These are phyloP conservation scores for Chloromyia formosa DNA, from an alignment of 2,888 invertebrate genomes.

Conservation along the genomic window DNA sequence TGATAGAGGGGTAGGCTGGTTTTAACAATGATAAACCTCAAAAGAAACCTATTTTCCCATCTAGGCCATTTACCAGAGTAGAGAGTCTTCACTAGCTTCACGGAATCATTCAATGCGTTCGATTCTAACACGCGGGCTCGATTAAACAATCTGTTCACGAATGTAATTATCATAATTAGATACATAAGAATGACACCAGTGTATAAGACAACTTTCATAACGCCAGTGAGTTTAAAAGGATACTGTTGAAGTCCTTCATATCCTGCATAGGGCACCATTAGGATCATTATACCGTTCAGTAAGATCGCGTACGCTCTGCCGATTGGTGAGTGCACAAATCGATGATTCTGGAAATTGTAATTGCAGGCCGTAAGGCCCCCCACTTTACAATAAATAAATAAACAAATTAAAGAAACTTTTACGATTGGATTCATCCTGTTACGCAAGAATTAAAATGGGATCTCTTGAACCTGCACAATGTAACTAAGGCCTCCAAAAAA, in stretches of 20 bases:
- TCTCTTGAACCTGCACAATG: neutral
- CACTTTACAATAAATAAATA: neutral
- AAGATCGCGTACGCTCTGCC: neutral
- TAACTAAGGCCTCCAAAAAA: no score
- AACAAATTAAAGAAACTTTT: neutral
- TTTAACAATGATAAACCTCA: neutral
- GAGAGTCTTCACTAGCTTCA: neutral
- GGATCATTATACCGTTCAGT: neutral
- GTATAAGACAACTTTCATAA: neutral
- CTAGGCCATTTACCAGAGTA: neutral
- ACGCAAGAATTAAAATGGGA: no score
- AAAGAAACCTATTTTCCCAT: neutral
- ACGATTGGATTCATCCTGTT: neutral
- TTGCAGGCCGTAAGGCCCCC: neutral
- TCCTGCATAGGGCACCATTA: neutral
- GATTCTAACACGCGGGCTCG: neutral
- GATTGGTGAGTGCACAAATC: neutral
- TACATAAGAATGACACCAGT: neutral
- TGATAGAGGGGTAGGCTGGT: neutral
- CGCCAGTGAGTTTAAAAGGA: neutral
- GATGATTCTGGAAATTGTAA: neutral
- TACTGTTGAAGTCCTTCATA: neutral
- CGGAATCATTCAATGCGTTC: neutral
- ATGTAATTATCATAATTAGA: neutral
- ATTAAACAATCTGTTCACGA: neutral